phyloP scores from a whole-genome alignment of 2,113 vertebrate genomes.

The Cryptomyrus ogoouensis region DNA sequence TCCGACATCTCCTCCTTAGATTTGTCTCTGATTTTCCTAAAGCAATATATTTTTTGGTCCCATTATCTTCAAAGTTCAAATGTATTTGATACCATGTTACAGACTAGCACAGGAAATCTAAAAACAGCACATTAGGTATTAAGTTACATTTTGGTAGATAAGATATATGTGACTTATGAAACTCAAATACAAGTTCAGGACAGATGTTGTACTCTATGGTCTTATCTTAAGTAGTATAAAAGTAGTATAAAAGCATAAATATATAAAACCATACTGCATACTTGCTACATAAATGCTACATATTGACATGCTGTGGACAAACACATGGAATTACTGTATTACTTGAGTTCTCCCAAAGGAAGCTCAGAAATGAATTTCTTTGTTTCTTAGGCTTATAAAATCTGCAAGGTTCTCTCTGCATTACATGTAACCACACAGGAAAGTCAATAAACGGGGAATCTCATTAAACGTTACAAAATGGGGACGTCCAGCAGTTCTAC shows the following conservation, averaged over 20 bases:
- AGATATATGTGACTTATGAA: slow-evolving; percentile 30
- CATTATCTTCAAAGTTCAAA: slow-evolving; percentile 40
- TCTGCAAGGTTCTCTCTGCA: neutral
- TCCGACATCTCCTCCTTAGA: neutral
- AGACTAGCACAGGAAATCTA: slow-evolving; percentile 27
- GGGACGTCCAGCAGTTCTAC: neutral
- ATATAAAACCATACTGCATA: neutral
- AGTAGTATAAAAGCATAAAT: neutral
- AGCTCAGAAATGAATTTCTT: neutral
- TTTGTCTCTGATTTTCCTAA: slow-evolving; percentile 67
- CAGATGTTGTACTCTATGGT: neutral
- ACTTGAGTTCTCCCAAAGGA: neutral
- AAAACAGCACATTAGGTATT: slow-evolving; percentile 37
- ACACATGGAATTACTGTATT: neutral
- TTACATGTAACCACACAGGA: neutral
- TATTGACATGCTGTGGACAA: neutral
- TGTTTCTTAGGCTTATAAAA: neutral
- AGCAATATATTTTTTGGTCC: slow-evolving; percentile 47
- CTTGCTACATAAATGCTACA: neutral
- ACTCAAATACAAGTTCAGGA: neutral
- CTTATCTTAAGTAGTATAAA: neutral
- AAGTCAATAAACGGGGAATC: neutral
- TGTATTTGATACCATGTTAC: slow-evolving; percentile 30
- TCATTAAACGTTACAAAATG: neutral
- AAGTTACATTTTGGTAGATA: slow-evolving; percentile 26